These are phyloP conservation scores for Hemithea aestivaria DNA, from an alignment of 2,888 invertebrate species.

Conservation along the genomic window DNA sequence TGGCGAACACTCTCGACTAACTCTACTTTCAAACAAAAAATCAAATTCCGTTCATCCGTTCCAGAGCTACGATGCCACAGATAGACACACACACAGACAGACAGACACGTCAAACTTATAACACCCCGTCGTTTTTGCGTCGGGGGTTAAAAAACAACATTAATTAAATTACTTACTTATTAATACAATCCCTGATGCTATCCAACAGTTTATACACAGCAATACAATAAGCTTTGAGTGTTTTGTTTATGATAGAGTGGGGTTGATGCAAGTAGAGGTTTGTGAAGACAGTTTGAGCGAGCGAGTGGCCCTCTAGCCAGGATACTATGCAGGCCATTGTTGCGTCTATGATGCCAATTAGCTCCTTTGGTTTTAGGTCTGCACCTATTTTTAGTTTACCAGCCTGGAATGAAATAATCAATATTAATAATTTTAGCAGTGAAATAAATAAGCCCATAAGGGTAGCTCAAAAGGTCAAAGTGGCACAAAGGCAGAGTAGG, in stretches of 20 bases:
- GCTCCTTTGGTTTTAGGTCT: conserved; percentile 86
- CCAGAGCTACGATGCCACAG: too few species aligned
- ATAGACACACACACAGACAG: too few species aligned
- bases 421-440: too few species aligned
- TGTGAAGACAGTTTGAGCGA: conserved; percentile 98
- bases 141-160: too few species aligned
- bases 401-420: conserved; percentile 76
- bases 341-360: conserved; percentile 96
- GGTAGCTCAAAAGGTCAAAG: too few species aligned
- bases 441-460: too few species aligned
- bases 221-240: conserved; percentile 91
- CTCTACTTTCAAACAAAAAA: too few species aligned
- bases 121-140: too few species aligned
- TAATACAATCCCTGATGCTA: conserved; percentile 92
- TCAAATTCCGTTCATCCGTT: too few species aligned
- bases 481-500: too few species aligned
- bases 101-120: too few species aligned
- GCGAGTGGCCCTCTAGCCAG: conserved; percentile 97
- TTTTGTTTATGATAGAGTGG: conserved; percentile 88
- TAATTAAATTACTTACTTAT: conserved; percentile 87
- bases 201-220: conserved; percentile 93
- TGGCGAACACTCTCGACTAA: too few species aligned
- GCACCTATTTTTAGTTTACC: conserved; percentile 88
- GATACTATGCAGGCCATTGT: conserved; percentile 96
- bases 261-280: conserved; percentile 97